Conservation (phyloP, 2,888 invertebrate genomes). For the Listrodromus nycthemerus region DNA sequence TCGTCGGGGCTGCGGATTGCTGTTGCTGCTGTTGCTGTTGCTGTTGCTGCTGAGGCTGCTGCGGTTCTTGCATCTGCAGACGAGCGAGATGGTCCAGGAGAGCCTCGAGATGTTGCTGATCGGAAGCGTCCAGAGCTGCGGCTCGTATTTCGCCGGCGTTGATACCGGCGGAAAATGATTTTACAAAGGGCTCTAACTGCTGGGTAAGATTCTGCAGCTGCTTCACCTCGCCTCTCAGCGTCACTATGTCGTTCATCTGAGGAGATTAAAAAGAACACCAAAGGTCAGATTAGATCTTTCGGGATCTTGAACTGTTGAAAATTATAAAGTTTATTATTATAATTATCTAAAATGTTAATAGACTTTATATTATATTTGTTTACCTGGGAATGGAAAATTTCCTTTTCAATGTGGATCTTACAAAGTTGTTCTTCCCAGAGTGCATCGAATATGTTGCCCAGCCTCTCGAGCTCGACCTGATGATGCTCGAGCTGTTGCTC, state of each 20-base stretch:
- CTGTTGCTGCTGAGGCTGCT: slow-evolving; percentile 76
- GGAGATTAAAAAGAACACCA: slow-evolving; percentile 3
- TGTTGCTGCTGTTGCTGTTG: slow-evolving; percentile 74
- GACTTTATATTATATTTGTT: neutral
- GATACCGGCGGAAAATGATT: slow-evolving; percentile 85
- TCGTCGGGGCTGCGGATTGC: slow-evolving; percentile 77
- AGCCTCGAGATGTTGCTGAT: slow-evolving; percentile 85
- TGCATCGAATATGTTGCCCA: slow-evolving; percentile 87
- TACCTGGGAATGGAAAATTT: slow-evolving; percentile 87
- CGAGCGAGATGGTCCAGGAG: slow-evolving; percentile 86
- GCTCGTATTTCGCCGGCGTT: slow-evolving; percentile 79
- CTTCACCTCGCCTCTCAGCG: slow-evolving; percentile 88
- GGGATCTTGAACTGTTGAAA: neutral
- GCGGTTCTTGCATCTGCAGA: slow-evolving; percentile 82
- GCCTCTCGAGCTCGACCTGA: slow-evolving; percentile 87
- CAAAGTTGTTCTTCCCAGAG: slow-evolving; percentile 91
- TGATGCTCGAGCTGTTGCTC: slow-evolving; percentile 88
- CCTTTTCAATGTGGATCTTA: slow-evolving; percentile 89
- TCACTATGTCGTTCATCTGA: slow-evolving; percentile 88
- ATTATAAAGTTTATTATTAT: too few relatives aligned
- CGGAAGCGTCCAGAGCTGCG: slow-evolving; percentile 83
- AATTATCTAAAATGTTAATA: too few relatives aligned
- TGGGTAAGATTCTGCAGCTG: slow-evolving; percentile 88
- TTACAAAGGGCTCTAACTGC: slow-evolving; percentile 89
- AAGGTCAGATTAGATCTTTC: too few relatives aligned